Base-by-base conservation (phyloP, 37 sponge, comb jelly and placozoan species). In the Geodia barretti region DNA sequence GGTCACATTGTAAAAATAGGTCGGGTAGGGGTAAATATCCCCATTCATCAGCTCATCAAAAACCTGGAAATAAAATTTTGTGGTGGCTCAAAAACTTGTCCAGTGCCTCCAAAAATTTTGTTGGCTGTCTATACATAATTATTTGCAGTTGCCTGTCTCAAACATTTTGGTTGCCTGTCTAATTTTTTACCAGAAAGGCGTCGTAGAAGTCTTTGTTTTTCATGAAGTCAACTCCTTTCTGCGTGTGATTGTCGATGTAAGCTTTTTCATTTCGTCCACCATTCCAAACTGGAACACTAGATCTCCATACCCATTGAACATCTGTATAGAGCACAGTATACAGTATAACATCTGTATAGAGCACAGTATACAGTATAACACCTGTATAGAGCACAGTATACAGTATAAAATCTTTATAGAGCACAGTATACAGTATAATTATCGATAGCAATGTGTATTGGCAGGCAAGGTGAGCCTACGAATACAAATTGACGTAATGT, bases 11-110 rank as follows among this genome's bases (percentile, higher is more conserved):
- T 78, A 75, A 75, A 90, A 92, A 72, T 85, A 96, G 65, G 93
- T 87, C 0, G 88, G 86, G 33, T 93, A 96, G 3, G 90, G 87
- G 67, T 59, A 77, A 1, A 87, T 21, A 54, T 93, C 97, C n/a
- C 93, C 93, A 87, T 90, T 90, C 77, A 96, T 20, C 21, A 96
- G 72, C 28, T 38, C 25, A 61, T 93, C 97, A 79, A 93, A 90
- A 25, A 90, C 30, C 91, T 90, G 77, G 14, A 68, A 3, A 59
- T 2, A 62, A 62, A 23, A 65, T 30, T 65, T 65, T 9, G 28
- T 9, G 31, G 32, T 65, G 28, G 67, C 54, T 17, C 54, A 47
- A 47, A 47, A 47, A 47, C 7, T 47, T 47, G 54, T 47, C n/a
- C n/a, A n/a, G n/a, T n/a, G n/a, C n/a, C n/a, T n/a, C n/a, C n/a